These are phyloP conservation scores for Aegithalos caudatus DNA, from an alignment of 2,113 vertebrate species.

Conservation along the genomic window DNA sequence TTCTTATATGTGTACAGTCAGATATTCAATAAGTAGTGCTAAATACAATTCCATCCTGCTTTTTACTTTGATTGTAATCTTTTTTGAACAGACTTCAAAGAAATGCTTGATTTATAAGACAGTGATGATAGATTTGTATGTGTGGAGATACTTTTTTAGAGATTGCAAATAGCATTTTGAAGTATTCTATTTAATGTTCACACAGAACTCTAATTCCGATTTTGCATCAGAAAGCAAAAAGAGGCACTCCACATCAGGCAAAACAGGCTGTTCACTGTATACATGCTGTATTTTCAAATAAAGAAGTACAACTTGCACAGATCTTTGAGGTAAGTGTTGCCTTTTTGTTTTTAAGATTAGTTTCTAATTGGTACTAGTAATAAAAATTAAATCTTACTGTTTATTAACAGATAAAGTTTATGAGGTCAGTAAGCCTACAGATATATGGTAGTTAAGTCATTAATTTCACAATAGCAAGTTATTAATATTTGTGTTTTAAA, in stretches of 20 bases:
- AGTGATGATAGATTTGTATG: background rate
- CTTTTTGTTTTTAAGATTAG: background rate
- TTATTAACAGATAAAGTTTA: background rate
- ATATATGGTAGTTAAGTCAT: background rate
- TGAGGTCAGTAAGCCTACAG: background rate
- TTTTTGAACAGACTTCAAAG: background rate
- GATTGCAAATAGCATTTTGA: constrained; percentile 17
- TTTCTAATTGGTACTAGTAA: background rate
- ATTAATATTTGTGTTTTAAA: background rate
- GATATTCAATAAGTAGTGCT: background rate
- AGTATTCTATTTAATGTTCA: constrained; percentile 42
- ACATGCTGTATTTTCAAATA: constrained; percentile 98
- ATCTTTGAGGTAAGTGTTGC: constrained; percentile 90
- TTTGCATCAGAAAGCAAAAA: constrained; percentile 98
- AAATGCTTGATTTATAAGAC: background rate
- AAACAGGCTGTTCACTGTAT: constrained; percentile 99
- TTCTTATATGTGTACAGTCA: background rate
- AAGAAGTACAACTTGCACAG: constrained; percentile 97
- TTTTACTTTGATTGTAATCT: background rate
- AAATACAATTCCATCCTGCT: background rate
- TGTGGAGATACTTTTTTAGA: background rate
- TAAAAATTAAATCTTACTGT: background rate
- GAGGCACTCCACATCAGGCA: constrained; percentile 97
- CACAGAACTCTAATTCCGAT: constrained; percentile 94
- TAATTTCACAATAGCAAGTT: background rate